Evolutionary conservation across 2,888 invertebrate species (phyloP), one percentile per base, ranked within the genome.

Genomic region (Drosophila silvestris): DNA sequence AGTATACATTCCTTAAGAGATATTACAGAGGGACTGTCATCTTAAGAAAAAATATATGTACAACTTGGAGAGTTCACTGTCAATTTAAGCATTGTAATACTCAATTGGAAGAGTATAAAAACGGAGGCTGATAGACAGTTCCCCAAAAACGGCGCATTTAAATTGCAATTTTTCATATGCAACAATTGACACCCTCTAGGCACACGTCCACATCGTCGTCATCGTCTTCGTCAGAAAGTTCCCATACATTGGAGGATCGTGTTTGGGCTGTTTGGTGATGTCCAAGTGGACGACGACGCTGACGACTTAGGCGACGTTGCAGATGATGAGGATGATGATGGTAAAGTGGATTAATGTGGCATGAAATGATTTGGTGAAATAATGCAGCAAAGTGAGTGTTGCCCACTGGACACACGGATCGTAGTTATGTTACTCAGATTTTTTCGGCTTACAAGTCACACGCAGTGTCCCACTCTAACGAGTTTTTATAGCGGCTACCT

Each of bases 161-260:
- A 86, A 90, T 88, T 83, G 70, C 81, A 76, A 75, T 76, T 76
- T 82, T 86, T 66, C 88, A 89, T 90, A 90, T 88, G 90, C 86
- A 90, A 83, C 91, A 91, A 91, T 91, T 91, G 92, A 91, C 91
- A 91, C 91, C 91, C 91, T 90, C 90, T 84, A 91, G 91, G 91
- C 83, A 91, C 86, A 89, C 83, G 89, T 90, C 85, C 70, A 69
- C 83, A 64, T 71, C 70, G 53, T 63, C 70, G 75, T 74, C 69
- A 64, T 67, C 63, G 56, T 54, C 69, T 65, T 67, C 58, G 58
- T 64, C 81, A 74, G 83, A 85, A 82, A 79, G 74, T 88, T 88
- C 88, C 90, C 88, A 88, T 82, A 86, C 82, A 74, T 59, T 51
- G 71, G 62, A 33, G 66, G 69, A 77, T 79, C 79, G 77, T 77